These are phyloP conservation scores for Glomeris maerens DNA, from an alignment of 1,140 invertebrate species.

Conservation along the genomic window DNA sequence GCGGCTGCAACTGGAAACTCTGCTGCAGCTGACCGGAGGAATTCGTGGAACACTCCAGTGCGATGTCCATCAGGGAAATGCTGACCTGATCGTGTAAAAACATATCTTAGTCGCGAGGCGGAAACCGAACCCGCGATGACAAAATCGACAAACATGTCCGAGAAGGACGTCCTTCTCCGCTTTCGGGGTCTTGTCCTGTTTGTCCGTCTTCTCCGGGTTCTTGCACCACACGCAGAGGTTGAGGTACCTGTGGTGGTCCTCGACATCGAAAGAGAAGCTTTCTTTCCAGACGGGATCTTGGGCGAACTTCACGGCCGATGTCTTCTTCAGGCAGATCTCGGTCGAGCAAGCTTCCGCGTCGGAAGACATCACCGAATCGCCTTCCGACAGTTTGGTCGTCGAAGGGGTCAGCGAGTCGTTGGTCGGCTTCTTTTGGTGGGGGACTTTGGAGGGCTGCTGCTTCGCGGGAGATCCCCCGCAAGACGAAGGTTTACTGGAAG, in stretches of 20 bases:
- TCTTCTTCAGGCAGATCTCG: conserved; percentile 8
- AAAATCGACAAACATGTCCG: conserved; percentile 23
- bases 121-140: not conserved
- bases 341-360: too few relatives aligned
- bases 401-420: too few relatives aligned
- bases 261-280: conserved; percentile 51
- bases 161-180: conserved; percentile 22
- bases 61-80: conserved; percentile 54
- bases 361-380: too few relatives aligned
- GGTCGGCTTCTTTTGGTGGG: too few relatives aligned
- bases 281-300: conserved; percentile 57
- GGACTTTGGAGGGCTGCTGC: too few relatives aligned
- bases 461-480: too few relatives aligned
- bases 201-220: conserved; percentile 21
- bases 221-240: conserved; percentile 64
- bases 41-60: conserved; percentile 62
- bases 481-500: too few relatives aligned
- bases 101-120: not conserved
- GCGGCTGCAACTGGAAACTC: conserved; percentile 34
- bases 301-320: conserved; percentile 14
- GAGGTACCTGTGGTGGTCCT: conserved; percentile 55
- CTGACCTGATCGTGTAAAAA: conserved; percentile 48
- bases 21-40: conserved; percentile 62
- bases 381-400: too few relatives aligned
- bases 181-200: conserved; percentile 23